A percentile compares a stretch with the other conserved stretches of the same genome.
These are phyloP conservation scores for Hylaea fasciaria DNA, from an alignment of 2,888 invertebrate species.

Conservation along the genomic window DNA sequence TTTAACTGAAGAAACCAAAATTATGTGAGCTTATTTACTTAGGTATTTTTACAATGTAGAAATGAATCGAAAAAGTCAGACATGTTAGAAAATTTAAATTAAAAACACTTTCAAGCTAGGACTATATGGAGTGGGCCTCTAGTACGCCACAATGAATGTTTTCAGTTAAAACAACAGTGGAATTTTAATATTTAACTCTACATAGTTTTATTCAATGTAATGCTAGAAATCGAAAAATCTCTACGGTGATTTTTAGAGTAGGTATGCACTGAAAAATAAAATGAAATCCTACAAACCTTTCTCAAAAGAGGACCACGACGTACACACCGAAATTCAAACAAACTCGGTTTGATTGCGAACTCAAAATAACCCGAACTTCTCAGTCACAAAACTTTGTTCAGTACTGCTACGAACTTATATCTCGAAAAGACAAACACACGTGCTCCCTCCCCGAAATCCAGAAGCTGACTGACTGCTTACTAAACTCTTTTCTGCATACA, in stretches of 20 bases:
- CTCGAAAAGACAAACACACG: slow-evolving; percentile 45
- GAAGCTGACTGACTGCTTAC: slow-evolving; percentile 53
- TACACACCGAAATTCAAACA: slow-evolving; percentile 50
- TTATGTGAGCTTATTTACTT: too few species aligned
- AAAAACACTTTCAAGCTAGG: too few species aligned
- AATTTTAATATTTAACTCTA: too few species aligned
- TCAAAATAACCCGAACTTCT: slow-evolving; percentile 53
- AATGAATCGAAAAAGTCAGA: too few species aligned
- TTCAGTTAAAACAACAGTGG: too few species aligned
- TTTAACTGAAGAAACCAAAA: too few species aligned
- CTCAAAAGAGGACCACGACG: slow-evolving; percentile 39
- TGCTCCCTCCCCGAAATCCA: slow-evolving; percentile 44
- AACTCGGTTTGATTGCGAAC: slow-evolving; percentile 49
- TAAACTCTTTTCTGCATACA: slow-evolving; percentile 46
- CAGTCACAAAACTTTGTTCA: slow-evolving; percentile 64
- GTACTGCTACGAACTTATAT: slow-evolving; percentile 51
- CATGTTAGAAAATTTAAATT: too few species aligned
- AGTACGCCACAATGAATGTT: too few species aligned
- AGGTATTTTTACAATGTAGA: too few species aligned
- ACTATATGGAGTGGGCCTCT: too few species aligned
- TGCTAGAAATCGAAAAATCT: neutral
- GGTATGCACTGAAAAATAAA: neutral
- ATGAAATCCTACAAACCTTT: slow-evolving; percentile 48
- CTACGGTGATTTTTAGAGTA: neutral
- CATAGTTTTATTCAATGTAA: too few species aligned